Evolutionary conservation across 2,113 vertebrate species (phyloP).

Genomic region (Taurulus bubalis): DNA sequence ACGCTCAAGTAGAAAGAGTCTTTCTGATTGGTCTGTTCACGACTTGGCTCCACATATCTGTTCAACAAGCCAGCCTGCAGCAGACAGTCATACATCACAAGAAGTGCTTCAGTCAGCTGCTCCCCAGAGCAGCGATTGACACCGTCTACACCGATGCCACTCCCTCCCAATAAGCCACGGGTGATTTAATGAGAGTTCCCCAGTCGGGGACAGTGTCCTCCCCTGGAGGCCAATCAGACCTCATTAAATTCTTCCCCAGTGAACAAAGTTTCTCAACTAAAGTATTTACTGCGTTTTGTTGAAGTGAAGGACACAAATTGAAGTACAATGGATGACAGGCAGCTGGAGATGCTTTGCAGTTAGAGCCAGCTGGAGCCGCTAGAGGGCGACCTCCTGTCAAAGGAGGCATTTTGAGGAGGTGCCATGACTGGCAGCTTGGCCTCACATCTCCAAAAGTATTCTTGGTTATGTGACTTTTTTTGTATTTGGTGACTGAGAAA

Average conservation of each 20-base stretch:
- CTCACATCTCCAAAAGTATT: constrained; percentile 26
- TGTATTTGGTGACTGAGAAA: constrained; percentile 6
- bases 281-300: constrained; percentile 7
- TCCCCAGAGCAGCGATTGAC: constrained; percentile 30
- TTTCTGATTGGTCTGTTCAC: not conserved
- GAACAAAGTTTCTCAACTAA: constrained; percentile 29
- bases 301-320: not conserved
- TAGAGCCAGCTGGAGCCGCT: constrained; percentile 37
- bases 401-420: not conserved
- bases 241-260: constrained; percentile 22
- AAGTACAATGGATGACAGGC: not conserved
- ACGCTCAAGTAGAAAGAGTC: not conserved
- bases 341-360: constrained; percentile 12
- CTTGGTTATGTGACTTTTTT: constrained; percentile 30
- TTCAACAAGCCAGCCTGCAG: constrained; percentile 24
- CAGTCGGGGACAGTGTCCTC: constrained; percentile 29
- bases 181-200: constrained; percentile 44
- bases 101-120: constrained; percentile 28
- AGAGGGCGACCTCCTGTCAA: constrained; percentile 34
- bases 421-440: constrained; percentile 40
- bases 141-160: constrained; percentile 3
- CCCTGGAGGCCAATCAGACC: constrained; percentile 22
- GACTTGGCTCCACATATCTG: not conserved
- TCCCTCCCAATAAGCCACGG: constrained; percentile 18
- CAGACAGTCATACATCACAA: constrained; percentile 35